phyloP scores from a whole-genome alignment of 2,113 vertebrate genomes.

The Ciconia boyciana region DNA sequence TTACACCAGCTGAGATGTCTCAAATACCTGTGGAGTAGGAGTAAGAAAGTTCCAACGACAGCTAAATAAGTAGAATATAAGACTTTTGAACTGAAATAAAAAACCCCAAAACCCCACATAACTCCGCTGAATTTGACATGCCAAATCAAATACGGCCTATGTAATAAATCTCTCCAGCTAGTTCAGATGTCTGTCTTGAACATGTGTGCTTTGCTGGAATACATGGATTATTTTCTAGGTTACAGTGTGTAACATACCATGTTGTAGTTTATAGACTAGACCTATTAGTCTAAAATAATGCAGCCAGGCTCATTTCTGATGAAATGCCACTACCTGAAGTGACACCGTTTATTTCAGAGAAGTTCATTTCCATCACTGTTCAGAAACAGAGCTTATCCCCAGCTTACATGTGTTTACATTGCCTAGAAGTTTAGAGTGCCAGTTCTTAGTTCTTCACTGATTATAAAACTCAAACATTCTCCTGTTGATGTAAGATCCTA shows the following conservation, averaged over 20 bases:
- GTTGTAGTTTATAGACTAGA: neutral
- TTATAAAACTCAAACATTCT: neutral
- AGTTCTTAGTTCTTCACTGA: neutral
- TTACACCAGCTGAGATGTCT: neutral
- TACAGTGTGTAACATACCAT: neutral
- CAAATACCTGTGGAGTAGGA: neutral
- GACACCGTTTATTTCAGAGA: neutral
- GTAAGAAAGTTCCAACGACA: neutral
- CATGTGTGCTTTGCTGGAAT: neutral
- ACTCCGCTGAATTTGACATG: neutral
- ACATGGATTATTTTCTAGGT: neutral
- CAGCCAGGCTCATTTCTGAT: neutral
- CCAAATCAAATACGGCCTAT: neutral
- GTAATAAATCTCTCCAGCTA: neutral
- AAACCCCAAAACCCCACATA: fast-evolving
- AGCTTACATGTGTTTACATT: neutral
- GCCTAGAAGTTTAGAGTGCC: neutral
- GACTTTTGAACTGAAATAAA: neutral
- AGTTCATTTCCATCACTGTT: neutral
- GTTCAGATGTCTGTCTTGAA: neutral
- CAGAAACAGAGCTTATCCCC: neutral
- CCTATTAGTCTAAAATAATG: neutral
- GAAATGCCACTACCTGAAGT: neutral
- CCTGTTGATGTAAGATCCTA: neutral
- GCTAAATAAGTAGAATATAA: neutral